A percentile compares a stretch with the other conserved stretches of the same genome.
phyloP scores from a whole-genome alignment of 1,140 invertebrate species.

The Microplitis demolitor region DNA sequence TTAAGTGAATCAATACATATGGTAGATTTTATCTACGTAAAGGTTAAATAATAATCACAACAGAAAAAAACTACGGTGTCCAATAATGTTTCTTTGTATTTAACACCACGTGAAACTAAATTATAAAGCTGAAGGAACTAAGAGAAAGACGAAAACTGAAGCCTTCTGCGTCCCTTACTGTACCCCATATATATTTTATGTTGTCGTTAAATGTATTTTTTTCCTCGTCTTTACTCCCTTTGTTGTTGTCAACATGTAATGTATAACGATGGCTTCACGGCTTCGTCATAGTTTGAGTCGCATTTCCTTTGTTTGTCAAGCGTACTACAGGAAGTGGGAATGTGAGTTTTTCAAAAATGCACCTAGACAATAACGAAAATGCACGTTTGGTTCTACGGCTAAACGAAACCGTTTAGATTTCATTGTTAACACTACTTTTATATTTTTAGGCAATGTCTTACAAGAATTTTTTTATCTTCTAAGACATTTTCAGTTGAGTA shows the following conservation, averaged over 20 bases:
- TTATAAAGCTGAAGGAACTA: too few species aligned
- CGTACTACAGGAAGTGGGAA: not conserved
- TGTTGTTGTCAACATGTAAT: not conserved
- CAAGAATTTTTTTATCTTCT: too few species aligned
- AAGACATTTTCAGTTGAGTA: too few species aligned
- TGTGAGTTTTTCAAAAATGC: not conserved
- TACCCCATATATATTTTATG: not conserved
- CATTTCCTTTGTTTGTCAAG: conserved; percentile 6
- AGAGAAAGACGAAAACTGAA: not conserved
- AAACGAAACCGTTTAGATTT: not conserved
- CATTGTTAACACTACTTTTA: too few species aligned
- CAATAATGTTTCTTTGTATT: conserved; percentile 25
- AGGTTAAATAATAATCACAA: too few species aligned
- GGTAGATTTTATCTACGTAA: too few species aligned
- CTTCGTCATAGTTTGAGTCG: not conserved
- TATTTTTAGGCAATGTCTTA: too few species aligned
- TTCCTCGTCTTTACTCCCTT: not conserved
- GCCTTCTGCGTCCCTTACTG: not conserved
- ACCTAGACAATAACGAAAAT: not conserved
- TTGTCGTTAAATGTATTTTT: not conserved
- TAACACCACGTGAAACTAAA: not conserved
- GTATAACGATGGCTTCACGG: not conserved
- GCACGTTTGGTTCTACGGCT: not conserved
- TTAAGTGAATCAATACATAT: too few species aligned
- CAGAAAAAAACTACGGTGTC: too few species aligned